Percentiles rank a stretch among this genome's conserved stretches.
Evolutionary conservation across 2,888 invertebrate species (phyloP).

Genomic region (Drosophila lutescens): DNA sequence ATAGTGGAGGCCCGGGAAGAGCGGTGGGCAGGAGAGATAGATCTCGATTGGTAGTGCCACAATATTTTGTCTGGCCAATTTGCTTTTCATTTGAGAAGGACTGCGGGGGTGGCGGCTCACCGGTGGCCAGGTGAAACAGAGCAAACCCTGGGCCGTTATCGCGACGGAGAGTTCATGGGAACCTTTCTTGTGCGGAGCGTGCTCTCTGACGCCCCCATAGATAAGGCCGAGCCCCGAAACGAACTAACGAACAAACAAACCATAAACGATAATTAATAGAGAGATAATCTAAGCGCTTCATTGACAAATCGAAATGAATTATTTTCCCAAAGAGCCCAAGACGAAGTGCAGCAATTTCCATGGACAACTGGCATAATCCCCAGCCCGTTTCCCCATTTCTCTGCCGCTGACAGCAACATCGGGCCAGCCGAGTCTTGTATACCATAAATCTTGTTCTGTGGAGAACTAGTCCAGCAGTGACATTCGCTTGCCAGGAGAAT

Average conservation of each 20-base stretch:
- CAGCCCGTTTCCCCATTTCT: slow-evolving; percentile 6
- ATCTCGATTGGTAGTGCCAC: slow-evolving; percentile 42
- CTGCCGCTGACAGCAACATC: slow-evolving; percentile 59
- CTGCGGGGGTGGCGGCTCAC: slow-evolving; percentile 4
- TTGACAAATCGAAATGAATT: slow-evolving; percentile 71
- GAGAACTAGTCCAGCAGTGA: slow-evolving; percentile 67
- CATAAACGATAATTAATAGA: slow-evolving; percentile 79
- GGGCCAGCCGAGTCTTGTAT: slow-evolving; percentile 45
- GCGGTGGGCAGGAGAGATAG: slow-evolving; percentile 8
- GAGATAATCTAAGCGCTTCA: slow-evolving; percentile 71
- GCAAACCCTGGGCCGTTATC: slow-evolving; percentile 44
- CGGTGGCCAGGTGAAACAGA: slow-evolving; percentile 32
- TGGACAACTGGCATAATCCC: slow-evolving; percentile 47
- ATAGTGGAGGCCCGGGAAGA: slow-evolving; percentile 49
- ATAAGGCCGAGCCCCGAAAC: slow-evolving; percentile 53
- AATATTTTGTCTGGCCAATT: slow-evolving; percentile 65
- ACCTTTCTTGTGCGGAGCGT: slow-evolving; percentile 44
- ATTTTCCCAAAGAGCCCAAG: slow-evolving; percentile 65
- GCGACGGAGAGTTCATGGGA: slow-evolving; percentile 57
- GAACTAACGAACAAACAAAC: slow-evolving; percentile 58
- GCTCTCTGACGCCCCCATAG: slow-evolving; percentile 57
- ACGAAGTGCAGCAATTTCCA: slow-evolving; percentile 64
- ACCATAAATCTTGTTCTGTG: slow-evolving; percentile 66
- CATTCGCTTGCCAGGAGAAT: slow-evolving; percentile 55
- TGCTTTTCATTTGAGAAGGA: slow-evolving; percentile 40